A percentile compares a stretch with the other conserved stretches of the same genome.
Conservation (phyloP, 2,888 invertebrate species). For the Scrobipalpa atriplicella region DNA sequence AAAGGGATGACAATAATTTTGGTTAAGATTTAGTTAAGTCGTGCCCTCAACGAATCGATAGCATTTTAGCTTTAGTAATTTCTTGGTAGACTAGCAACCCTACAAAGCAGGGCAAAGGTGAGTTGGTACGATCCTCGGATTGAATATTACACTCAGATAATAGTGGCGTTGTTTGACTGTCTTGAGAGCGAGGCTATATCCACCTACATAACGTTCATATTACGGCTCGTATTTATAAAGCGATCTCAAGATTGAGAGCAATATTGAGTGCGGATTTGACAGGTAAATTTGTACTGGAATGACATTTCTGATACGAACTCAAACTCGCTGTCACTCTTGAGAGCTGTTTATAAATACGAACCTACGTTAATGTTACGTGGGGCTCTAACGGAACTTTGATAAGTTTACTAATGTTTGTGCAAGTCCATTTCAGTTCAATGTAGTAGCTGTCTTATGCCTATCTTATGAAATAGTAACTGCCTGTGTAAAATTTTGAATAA, state of each 20-base stretch:
- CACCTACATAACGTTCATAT: neutral
- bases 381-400: neutral
- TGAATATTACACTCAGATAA: conserved; percentile 23
- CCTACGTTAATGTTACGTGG: neutral
- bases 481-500: no score
- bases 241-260: no score
- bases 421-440: neutral
- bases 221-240: no score
- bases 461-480: neutral
- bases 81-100: neutral
- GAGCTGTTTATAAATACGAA: no score
- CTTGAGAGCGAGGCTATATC: neutral
- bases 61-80: neutral
- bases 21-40: no score
- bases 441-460: no score
- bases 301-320: no score
- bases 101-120: conserved; percentile 9
- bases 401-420: neutral
- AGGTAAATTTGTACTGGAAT: no score
- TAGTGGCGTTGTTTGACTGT: conserved; percentile 13
- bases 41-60: no score
- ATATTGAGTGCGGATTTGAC: no score
- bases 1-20: no score
- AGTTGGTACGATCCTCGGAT: conserved; percentile 10
- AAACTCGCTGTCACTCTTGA: no score